These are phyloP conservation scores for Ramphastos sulfuratus DNA, from an alignment of 2,113 vertebrate species.

Conservation along the genomic window DNA sequence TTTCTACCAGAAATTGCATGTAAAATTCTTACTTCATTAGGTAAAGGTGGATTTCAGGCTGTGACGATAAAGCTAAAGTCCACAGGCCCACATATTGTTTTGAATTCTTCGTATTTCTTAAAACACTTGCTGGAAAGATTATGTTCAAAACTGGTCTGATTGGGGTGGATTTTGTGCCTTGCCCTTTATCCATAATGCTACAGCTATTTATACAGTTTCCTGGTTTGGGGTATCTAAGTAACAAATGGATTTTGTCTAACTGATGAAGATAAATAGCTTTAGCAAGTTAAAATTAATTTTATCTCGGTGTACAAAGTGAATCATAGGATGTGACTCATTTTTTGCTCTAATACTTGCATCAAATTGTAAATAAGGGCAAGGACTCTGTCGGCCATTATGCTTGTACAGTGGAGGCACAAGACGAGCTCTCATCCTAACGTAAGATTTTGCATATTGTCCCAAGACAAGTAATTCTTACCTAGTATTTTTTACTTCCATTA, in stretches of 20 bases:
- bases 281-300: neutral
- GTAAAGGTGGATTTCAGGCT: neutral
- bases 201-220: neutral
- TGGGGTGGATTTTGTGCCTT: neutral
- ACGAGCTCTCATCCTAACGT: rapidly evolving
- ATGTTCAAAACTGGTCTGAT: neutral
- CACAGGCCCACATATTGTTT: rapidly evolving
- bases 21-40: neutral
- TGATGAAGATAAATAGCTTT: neutral
- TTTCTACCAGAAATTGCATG: neutral
- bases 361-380: neutral
- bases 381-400: neutral
- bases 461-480: neutral
- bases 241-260: neutral
- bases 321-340: neutral
- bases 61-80: neutral
- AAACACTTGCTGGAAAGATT: neutral
- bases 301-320: neutral
- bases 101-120: neutral
- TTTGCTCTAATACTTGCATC: neutral
- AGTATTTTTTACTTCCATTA: neutral
- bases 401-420: rapidly evolving
- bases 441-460: neutral
- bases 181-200: neutral
- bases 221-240: neutral